Percentiles rank a stretch among this genome's conserved stretches.
Conservation (phyloP, 2,888 invertebrate genomes). For the Callimorpha dominula region DNA sequence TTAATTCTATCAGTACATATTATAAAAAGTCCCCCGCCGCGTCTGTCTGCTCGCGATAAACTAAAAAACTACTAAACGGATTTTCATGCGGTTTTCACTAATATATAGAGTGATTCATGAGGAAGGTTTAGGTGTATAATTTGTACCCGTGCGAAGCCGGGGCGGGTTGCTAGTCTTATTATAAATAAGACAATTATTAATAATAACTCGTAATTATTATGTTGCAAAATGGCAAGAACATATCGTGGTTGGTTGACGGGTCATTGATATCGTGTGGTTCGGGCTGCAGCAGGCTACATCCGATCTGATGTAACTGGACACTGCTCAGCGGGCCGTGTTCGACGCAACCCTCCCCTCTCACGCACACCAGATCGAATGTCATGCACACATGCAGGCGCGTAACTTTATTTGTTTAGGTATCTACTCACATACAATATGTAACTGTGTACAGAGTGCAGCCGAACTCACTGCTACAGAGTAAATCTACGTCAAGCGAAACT, state of each 20-base stretch:
- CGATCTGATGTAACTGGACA: slow-evolving; percentile 48
- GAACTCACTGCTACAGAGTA: neutral
- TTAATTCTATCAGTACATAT: neutral
- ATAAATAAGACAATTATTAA: neutral
- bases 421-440: slow-evolving; percentile 29
- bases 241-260: slow-evolving; percentile 17
- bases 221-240: slow-evolving; percentile 12
- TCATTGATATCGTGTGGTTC: slow-evolving; percentile 39
- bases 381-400: slow-evolving; percentile 26
- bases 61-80: too few species aligned
- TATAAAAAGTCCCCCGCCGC: too few species aligned
- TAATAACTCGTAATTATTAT: neutral
- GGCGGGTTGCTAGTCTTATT: too few species aligned
- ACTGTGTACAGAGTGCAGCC: slow-evolving; percentile 9
- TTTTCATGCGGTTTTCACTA: too few species aligned
- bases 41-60: too few species aligned
- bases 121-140: too few species aligned
- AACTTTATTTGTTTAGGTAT: slow-evolving; percentile 46
- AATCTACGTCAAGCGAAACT: slow-evolving; percentile 7
- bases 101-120: too few species aligned
- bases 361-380: slow-evolving; percentile 31
- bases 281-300: slow-evolving; percentile 36
- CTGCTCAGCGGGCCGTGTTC: slow-evolving; percentile 36
- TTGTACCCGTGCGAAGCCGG: too few species aligned
- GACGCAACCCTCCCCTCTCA: slow-evolving; percentile 20